Evolutionary conservation across 1,140 invertebrate genomes (phyloP).

Genomic region (Andrena cerasifolii): DNA sequence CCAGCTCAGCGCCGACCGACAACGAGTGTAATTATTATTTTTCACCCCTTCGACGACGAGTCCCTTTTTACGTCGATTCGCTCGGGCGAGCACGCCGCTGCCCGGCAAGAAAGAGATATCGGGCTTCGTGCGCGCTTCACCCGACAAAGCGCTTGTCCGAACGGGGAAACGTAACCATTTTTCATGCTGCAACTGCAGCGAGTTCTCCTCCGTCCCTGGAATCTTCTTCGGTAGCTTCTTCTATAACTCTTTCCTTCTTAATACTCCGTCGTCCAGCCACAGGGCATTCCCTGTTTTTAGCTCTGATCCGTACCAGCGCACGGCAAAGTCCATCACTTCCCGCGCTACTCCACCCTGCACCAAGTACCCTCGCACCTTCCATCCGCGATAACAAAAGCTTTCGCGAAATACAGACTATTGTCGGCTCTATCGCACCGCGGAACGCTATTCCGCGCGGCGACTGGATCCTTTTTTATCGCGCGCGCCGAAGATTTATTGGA

Average conservation of each 20-base stretch:
- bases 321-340: no score
- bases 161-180: conserved; percentile 5
- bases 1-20: conserved; percentile 1
- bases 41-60: conserved; percentile 40
- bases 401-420: no score
- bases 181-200: background rate
- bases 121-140: background rate
- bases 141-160: conserved; percentile 11
- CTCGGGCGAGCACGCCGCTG: background rate
- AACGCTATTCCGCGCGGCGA: conserved; percentile 8
- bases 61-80: conserved; percentile 30
- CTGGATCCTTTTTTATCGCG: conserved; percentile 20
- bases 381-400: no score
- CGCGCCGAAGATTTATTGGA: conserved; percentile 51
- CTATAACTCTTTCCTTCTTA: no score
- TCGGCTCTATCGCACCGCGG: background rate
- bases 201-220: background rate
- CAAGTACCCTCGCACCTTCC: no score
- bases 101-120: background rate
- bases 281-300: no score
- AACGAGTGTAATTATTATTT: conserved; percentile 61
- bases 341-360: no score
- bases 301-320: no score
- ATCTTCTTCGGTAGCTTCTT: background rate
- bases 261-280: no score